A percentile compares a stretch with the other conserved stretches of the same genome.
phyloP scores from a whole-genome alignment of 2,888 invertebrate genomes.

The Drosophila yooni region DNA sequence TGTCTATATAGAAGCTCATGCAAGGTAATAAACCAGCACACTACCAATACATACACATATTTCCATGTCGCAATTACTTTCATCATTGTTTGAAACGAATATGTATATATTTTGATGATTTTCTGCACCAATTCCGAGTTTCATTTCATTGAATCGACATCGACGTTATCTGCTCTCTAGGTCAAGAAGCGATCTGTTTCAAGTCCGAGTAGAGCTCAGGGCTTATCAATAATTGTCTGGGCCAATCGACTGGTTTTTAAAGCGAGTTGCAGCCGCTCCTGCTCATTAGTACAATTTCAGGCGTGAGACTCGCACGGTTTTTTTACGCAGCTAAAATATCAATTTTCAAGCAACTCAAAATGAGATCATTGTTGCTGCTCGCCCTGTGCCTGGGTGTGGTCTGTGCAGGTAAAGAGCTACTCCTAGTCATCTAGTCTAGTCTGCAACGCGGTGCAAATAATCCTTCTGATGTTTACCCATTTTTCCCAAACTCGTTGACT shows the following conservation, averaged over 20 bases:
- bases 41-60: conserved; percentile 5
- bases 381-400: conserved; percentile 82
- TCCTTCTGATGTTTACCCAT: conserved; percentile 10
- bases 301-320: conserved; percentile 67
- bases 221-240: conserved; percentile 54
- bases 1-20: conserved; percentile 15
- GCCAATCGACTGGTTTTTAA: conserved; percentile 51
- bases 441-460: conserved; percentile 4
- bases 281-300: conserved; percentile 76
- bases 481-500: background rate
- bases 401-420: conserved; percentile 81
- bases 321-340: conserved; percentile 21
- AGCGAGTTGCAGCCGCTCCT: conserved; percentile 44
- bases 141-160: conserved; percentile 14
- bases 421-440: conserved; percentile 6
- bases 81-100: conserved; percentile 50
- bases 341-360: conserved; percentile 49
- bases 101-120: conserved; percentile 39
- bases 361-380: conserved; percentile 82
- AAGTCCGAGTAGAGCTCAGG: conserved; percentile 48
- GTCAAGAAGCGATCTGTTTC: conserved; percentile 76
- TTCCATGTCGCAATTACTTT: conserved; percentile 69
- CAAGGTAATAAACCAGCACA: conserved; percentile 10
- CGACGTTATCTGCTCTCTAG: conserved; percentile 68
- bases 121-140: conserved; percentile 76